Conservation (phyloP, 2,113 vertebrate species). For the Podarcis cretensis region DNA sequence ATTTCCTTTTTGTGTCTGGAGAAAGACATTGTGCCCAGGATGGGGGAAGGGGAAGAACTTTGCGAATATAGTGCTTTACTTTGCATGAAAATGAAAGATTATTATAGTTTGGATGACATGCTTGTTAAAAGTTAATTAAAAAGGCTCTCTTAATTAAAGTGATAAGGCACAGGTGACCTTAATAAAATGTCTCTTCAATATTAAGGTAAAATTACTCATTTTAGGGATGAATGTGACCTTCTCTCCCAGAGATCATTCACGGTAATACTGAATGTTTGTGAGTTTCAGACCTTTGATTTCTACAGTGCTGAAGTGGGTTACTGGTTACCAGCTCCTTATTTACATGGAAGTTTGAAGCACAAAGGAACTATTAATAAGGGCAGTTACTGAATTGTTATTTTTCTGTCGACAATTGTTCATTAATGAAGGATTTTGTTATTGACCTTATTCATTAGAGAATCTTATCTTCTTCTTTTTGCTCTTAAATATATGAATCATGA, state of each 20-base stretch:
- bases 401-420: not conserved
- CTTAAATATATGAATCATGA: not conserved
- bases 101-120: not conserved
- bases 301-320: not conserved
- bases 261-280: not conserved
- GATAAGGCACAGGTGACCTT: constrained; percentile 28
- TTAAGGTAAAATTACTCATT: not conserved
- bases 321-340: too few species aligned
- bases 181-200: constrained; percentile 37
- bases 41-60: not conserved
- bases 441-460: not conserved
- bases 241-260: not conserved
- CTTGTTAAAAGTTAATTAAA: constrained; percentile 35
- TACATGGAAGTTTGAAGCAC: not conserved
- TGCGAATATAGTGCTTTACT: not conserved
- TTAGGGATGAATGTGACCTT: not conserved
- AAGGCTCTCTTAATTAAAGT: constrained; percentile 7
- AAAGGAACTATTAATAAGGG: not conserved
- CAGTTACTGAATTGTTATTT: constrained; percentile 11
- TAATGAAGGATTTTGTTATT: too few species aligned
- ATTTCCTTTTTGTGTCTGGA: not conserved
- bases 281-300: not conserved
- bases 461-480: not conserved
- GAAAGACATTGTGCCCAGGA: not conserved
- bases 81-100: not conserved